Conservation (phyloP, 2,888 invertebrate species). For the Ptychoptera contaminata region DNA sequence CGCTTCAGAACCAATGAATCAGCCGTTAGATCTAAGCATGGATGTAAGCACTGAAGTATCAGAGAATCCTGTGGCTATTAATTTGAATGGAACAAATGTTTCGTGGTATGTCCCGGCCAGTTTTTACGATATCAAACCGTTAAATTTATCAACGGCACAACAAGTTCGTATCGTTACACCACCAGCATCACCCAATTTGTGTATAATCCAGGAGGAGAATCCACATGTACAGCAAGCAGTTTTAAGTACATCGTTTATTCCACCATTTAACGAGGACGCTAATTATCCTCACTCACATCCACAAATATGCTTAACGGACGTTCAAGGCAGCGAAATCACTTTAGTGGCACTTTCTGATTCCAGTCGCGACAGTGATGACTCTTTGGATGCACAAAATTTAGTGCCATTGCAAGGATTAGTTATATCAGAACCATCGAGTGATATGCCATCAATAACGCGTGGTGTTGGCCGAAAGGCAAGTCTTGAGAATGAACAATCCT, state of each 20-base stretch:
- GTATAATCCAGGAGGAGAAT: slow-evolving; percentile 61
- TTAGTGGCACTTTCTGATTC: slow-evolving; percentile 56
- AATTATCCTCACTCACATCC: slow-evolving; percentile 40
- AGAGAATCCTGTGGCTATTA: neutral
- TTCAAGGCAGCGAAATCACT: slow-evolving; percentile 70
- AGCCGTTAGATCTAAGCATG: slow-evolving; percentile 30
- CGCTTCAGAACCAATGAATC: slow-evolving; percentile 24
- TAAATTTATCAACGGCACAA: slow-evolving; percentile 29
- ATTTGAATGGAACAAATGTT: slow-evolving; percentile 5
- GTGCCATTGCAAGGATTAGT: slow-evolving; percentile 37
- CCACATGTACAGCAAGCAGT: slow-evolving; percentile 21
- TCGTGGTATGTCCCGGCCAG: slow-evolving; percentile 24
- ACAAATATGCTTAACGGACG: slow-evolving; percentile 85
- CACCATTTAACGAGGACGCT: slow-evolving; percentile 10
- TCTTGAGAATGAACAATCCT: slow-evolving; percentile 38
- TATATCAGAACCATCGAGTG: slow-evolving; percentile 57
- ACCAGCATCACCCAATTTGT: slow-evolving; percentile 36
- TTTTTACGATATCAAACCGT: slow-evolving; percentile 27
- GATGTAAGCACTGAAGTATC: slow-evolving; percentile 20
- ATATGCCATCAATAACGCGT: slow-evolving; percentile 64
- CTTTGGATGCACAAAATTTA: slow-evolving; percentile 40
- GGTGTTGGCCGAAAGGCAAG: slow-evolving; percentile 59
- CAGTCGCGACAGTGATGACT: slow-evolving; percentile 54
- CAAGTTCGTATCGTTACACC: slow-evolving; percentile 29
- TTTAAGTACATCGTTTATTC: neutral